phyloP scores from a whole-genome alignment of 2,888 invertebrate genomes.

The Epiblema foenella region DNA sequence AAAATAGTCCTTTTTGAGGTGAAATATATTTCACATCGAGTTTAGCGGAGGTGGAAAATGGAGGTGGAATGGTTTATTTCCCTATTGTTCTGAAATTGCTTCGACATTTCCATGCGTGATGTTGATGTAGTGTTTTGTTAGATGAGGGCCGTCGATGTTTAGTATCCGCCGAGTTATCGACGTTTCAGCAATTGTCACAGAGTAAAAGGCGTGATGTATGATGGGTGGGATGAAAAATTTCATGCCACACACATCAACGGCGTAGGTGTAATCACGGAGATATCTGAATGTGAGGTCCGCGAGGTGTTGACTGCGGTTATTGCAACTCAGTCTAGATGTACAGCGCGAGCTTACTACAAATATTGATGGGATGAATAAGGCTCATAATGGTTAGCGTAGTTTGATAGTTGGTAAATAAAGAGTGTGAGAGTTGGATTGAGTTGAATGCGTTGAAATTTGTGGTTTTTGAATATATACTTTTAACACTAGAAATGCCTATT shows the following conservation, averaged over 20 bases:
- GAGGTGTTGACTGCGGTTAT: constrained; percentile 53
- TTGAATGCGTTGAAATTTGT: too few species aligned
- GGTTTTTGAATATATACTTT: too few species aligned
- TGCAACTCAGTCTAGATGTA: constrained; percentile 49
- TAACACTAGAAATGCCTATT: too few species aligned
- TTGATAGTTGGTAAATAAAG: too few species aligned
- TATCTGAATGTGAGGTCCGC: constrained; percentile 50
- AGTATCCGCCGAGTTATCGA: constrained; percentile 62
- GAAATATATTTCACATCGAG: constrained; percentile 58
- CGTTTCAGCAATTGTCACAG: constrained; percentile 57
- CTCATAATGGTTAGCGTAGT: neutral
- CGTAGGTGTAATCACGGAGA: constrained; percentile 60
- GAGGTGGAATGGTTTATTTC: constrained; percentile 71
- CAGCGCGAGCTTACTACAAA: constrained; percentile 45
- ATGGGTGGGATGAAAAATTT: constrained; percentile 56
- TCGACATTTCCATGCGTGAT: constrained; percentile 56
- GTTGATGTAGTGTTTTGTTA: constrained; percentile 55
- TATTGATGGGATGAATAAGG: too few species aligned
- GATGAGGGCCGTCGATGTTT: constrained; percentile 47
- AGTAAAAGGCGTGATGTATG: constrained; percentile 60
- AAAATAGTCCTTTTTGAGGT: constrained; percentile 52
- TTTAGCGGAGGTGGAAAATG: constrained; percentile 67
- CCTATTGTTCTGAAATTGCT: constrained; percentile 73
- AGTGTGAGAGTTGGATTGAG: too few species aligned
- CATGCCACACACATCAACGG: constrained; percentile 52